These are phyloP conservation scores for Pteronura brasiliensis DNA, from an alignment of 2,113 vertebrate genomes.

Conservation along the genomic window DNA sequence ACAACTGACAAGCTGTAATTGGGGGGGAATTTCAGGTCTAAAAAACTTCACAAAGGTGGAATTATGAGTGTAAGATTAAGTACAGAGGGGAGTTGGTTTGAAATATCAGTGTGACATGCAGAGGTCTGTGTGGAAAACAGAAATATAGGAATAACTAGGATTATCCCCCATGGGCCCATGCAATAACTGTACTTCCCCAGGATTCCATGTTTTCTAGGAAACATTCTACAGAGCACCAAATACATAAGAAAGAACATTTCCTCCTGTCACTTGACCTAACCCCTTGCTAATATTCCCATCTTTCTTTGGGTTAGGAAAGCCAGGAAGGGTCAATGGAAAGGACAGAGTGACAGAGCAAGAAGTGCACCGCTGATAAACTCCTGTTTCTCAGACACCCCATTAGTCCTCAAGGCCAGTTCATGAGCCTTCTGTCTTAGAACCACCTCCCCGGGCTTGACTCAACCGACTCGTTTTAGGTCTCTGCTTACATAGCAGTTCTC, in stretches of 20 bases:
- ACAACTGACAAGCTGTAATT: neutral
- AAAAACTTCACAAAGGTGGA: neutral
- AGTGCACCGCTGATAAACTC: neutral
- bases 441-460: neutral
- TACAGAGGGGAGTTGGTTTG: accelerated
- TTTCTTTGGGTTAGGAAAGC: neutral
- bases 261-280: neutral
- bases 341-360: neutral
- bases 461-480: neutral
- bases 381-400: neutral
- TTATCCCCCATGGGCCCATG: neutral
- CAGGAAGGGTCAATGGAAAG: neutral
- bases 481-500: neutral
- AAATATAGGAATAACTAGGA: neutral
- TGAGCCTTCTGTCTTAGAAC: neutral
- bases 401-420: neutral
- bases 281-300: neutral
- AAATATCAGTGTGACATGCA: neutral
- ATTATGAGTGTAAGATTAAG: neutral
- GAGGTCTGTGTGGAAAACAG: neutral
- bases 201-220: neutral
- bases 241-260: neutral
- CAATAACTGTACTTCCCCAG: neutral
- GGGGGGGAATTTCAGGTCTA: neutral
- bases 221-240: neutral